Conservation (phyloP, 2,888 invertebrate genomes). For the Philaethria dido region DNA sequence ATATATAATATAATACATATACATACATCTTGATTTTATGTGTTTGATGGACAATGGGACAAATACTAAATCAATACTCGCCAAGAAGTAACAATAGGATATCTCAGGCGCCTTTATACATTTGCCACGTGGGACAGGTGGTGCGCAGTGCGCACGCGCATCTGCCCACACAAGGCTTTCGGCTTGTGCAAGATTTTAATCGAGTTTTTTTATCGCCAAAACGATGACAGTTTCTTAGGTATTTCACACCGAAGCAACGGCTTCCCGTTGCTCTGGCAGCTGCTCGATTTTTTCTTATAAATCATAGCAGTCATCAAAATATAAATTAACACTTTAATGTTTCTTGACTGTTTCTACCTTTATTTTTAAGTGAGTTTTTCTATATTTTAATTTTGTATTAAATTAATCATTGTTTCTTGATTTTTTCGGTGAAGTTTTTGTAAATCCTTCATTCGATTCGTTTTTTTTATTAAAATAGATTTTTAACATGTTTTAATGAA, state of each 20-base stretch:
- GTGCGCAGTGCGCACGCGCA: slow-evolving; percentile 78
- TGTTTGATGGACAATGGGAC: slow-evolving; percentile 37
- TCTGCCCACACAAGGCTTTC: slow-evolving; percentile 62
- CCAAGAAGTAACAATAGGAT: slow-evolving; percentile 61
- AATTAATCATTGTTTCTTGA: background rate
- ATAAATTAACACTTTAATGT: slow-evolving; percentile 14
- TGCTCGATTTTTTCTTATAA: slow-evolving; percentile 49
- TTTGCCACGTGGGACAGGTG: slow-evolving; percentile 81
- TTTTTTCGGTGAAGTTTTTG: too few species aligned
- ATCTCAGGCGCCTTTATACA: slow-evolving; percentile 70
- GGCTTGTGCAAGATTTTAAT: slow-evolving; percentile 82
- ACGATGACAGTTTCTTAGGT: slow-evolving; percentile 76
- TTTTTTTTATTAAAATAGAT: too few species aligned
- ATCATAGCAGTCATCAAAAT: slow-evolving; percentile 39
- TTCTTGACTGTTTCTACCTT: background rate
- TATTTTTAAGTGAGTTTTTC: background rate
- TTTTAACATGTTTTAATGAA: too few species aligned
- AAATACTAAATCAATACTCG: slow-evolving; percentile 68
- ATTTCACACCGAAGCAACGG: slow-evolving; percentile 70
- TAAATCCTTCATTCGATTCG: too few species aligned
- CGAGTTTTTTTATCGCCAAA: slow-evolving; percentile 63
- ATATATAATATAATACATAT: background rate
- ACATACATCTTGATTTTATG: background rate
- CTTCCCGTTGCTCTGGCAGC: slow-evolving; percentile 62
- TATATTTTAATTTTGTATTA: background rate